phyloP scores from a whole-genome alignment of 2,797 vertebrate species.

The Propithecus perrieri region DNA sequence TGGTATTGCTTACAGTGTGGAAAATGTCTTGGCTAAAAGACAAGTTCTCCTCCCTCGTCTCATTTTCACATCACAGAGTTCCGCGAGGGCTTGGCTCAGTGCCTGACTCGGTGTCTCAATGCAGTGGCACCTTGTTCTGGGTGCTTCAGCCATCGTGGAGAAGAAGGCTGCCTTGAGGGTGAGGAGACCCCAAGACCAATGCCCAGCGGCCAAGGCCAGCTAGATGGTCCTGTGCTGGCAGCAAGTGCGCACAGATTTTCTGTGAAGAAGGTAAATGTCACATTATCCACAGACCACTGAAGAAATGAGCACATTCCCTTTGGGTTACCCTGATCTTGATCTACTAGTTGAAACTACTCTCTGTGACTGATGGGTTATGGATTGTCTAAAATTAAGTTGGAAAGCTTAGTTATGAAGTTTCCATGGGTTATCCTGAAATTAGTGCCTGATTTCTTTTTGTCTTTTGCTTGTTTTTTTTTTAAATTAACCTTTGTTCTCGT shows the following conservation, averaged over 20 bases:
- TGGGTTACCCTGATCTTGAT: not conserved
- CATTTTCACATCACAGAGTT: not conserved
- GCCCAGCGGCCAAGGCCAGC: not conserved
- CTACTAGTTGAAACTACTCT: not conserved
- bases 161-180: not conserved
- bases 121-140: not conserved
- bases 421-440: not conserved
- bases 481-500: not conserved
- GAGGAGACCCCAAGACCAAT: not conserved
- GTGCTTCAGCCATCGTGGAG: not conserved
- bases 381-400: not conserved
- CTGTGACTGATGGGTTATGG: not conserved
- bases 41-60: not conserved
- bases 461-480: not conserved
- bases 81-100: fast-evolving
- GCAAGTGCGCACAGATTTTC: not conserved
- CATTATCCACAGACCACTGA: not conserved
- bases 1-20: not conserved
- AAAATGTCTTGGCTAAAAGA: not conserved
- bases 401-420: not conserved
- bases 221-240: not conserved
- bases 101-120: not conserved
- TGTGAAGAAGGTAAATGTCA: not conserved
- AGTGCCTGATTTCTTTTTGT: not conserved
- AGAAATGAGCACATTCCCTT: not conserved